Evolutionary conservation across 2,888 invertebrate species (phyloP).

Genomic region (Timandra comae): DNA sequence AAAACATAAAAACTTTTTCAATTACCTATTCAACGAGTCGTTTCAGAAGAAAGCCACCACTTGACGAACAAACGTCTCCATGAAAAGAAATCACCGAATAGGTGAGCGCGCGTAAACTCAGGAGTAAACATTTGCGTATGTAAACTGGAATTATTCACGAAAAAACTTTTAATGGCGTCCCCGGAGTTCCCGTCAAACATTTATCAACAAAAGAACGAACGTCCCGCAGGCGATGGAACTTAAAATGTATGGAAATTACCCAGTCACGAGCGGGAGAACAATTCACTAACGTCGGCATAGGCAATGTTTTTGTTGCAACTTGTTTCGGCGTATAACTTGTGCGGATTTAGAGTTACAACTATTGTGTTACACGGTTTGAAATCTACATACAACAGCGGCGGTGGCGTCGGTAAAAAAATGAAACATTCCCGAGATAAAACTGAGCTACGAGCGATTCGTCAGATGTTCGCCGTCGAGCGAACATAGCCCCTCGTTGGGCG

Average conservation of each 20-base stretch:
- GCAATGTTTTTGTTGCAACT: conserved; percentile 75
- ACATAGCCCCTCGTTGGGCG: conserved; percentile 49
- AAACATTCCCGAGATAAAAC: conserved; percentile 35
- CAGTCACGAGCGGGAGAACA: conserved; percentile 75
- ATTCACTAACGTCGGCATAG: conserved; percentile 74
- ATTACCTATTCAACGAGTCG: conserved; percentile 65
- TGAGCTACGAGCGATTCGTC: conserved; percentile 45
- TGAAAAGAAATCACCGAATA: conserved; percentile 75
- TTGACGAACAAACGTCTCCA: conserved; percentile 63
- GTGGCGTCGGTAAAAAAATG: conserved; percentile 31
- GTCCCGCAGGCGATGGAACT: conserved; percentile 77
- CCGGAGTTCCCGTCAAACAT: conserved; percentile 76
- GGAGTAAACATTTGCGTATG: conserved; percentile 76
- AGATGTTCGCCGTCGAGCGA: conserved; percentile 41
- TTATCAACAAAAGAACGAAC: conserved; percentile 78
- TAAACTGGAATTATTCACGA: conserved; percentile 77
- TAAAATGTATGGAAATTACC: conserved; percentile 78
- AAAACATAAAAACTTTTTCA: conserved; percentile 60
- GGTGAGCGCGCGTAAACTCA: conserved; percentile 71
- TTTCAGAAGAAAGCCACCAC: conserved; percentile 55
- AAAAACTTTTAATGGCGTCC: conserved; percentile 78
- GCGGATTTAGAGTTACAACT: conserved; percentile 57
- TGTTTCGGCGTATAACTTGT: conserved; percentile 60
- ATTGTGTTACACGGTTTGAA: conserved; percentile 30
- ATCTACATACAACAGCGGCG: conserved; percentile 22